These are phyloP conservation scores for Chrysotoxum bicinctum DNA, from an alignment of 2,888 invertebrate species.

Conservation along the genomic window DNA sequence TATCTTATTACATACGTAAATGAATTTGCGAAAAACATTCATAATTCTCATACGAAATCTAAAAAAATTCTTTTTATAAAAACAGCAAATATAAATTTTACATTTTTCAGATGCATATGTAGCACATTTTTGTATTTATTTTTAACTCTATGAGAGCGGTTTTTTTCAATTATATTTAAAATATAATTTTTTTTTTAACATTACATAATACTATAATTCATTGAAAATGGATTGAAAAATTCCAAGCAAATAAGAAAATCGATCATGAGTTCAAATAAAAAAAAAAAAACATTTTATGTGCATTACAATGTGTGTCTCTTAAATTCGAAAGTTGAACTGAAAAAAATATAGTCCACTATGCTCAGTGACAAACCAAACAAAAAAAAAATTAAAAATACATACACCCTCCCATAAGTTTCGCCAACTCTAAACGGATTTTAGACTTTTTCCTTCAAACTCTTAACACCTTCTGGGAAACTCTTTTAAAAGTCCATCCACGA, in stretches of 20 bases:
- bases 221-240: constrained; percentile 5
- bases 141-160: constrained; percentile 54
- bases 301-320: not conserved
- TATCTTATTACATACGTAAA: not conserved
- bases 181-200: constrained; percentile 41
- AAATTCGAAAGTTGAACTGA: not conserved
- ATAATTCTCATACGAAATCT: not conserved
- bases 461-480: constrained; percentile 10
- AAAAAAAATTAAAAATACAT: not conserved
- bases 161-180: constrained; percentile 60
- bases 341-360: not conserved
- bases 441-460: constrained; percentile 16
- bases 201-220: not conserved
- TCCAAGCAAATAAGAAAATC: constrained; percentile 18
- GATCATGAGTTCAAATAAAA: not conserved
- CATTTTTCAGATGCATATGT: not conserved
- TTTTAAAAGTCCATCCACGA: constrained; percentile 30
- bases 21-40: not conserved
- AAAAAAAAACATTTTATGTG: not conserved
- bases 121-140: not conserved
- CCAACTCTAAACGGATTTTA: constrained; percentile 18
- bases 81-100: not conserved
- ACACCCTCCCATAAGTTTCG: constrained; percentile 21
- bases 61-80: not conserved
- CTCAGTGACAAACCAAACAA: not conserved